These are phyloP conservation scores for Maconellicoccus hirsutus DNA, from an alignment of 1,140 invertebrate genomes.

Conservation along the genomic window DNA sequence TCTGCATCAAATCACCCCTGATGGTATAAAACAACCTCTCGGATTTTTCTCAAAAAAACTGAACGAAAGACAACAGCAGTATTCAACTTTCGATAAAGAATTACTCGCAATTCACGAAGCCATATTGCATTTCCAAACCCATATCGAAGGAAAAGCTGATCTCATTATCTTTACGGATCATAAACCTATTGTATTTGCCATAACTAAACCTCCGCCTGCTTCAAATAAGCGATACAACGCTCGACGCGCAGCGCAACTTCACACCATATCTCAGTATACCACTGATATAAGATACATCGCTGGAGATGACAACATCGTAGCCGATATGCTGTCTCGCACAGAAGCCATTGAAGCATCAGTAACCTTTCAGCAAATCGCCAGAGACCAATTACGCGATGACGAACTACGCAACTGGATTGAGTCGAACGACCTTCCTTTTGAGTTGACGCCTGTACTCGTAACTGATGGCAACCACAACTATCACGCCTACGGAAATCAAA, in stretches of 20 bases:
- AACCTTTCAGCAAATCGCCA: not conserved
- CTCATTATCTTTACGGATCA: constrained; percentile 37
- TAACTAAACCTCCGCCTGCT: constrained; percentile 31
- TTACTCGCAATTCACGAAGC: constrained; percentile 38
- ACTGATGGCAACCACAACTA: no score
- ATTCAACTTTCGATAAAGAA: constrained; percentile 38
- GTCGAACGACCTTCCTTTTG: no score
- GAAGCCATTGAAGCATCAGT: not conserved
- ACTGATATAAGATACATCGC: not conserved
- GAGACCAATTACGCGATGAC: no score
- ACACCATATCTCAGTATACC: constrained; percentile 31
- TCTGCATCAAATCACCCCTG: constrained; percentile 28
- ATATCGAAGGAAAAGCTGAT: constrained; percentile 34
- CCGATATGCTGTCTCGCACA: not conserved
- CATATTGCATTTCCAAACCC: constrained; percentile 36
- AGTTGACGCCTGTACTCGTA: no score
- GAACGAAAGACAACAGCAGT: constrained; percentile 32
- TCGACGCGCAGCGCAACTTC: constrained; percentile 31
- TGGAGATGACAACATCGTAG: constrained; percentile 14
- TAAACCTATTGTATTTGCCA: constrained; percentile 31
- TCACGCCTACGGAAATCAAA: no score
- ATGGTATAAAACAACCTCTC: constrained; percentile 30
- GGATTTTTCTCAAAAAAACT: constrained; percentile 37
- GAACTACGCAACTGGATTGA: no score
- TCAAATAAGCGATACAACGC: constrained; percentile 31